Evolutionary conservation across 2,113 vertebrate species (phyloP).

Genomic region (Xiphophorus hellerii): DNA sequence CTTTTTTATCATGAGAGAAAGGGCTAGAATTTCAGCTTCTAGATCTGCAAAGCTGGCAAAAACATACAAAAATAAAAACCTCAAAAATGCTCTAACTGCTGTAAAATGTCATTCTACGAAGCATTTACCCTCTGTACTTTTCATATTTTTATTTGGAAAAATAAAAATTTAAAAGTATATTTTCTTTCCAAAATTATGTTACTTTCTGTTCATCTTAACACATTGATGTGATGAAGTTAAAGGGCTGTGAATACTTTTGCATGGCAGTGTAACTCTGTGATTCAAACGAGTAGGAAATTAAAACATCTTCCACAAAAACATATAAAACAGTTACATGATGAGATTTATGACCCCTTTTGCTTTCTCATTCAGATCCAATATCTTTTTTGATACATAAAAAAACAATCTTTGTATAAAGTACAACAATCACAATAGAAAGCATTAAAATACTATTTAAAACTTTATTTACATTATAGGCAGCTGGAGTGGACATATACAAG

Average conservation of each 20-base stretch:
- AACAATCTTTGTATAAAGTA: slow-evolving; percentile 50
- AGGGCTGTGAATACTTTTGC: not conserved
- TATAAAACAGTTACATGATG: slow-evolving; percentile 17
- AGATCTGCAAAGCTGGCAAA: not conserved
- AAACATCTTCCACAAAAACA: slow-evolving; percentile 38
- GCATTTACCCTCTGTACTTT: not conserved
- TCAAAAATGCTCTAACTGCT: not conserved
- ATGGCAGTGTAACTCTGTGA: not conserved
- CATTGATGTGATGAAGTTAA: not conserved
- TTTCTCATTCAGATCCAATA: slow-evolving; percentile 1
- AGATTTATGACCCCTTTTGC: slow-evolving; percentile 23
- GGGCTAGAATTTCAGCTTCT: not conserved
- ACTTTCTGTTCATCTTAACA: not conserved
- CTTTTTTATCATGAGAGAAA: not conserved
- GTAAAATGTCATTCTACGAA: not conserved
- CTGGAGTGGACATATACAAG: slow-evolving; percentile 37
- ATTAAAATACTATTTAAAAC: slow-evolving; percentile 72
- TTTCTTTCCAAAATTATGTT: not conserved
- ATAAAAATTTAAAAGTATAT: not conserved
- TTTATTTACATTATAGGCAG: slow-evolving; percentile 70
- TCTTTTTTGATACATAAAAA: slow-evolving; percentile 25
- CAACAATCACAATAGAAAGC: slow-evolving; percentile 65
- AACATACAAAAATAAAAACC: not conserved
- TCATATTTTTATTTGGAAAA: not conserved
- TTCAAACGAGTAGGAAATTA: slow-evolving; percentile 21